These are phyloP conservation scores for Cantharis nigra DNA, from an alignment of 2,888 invertebrate genomes.

Conservation along the genomic window DNA sequence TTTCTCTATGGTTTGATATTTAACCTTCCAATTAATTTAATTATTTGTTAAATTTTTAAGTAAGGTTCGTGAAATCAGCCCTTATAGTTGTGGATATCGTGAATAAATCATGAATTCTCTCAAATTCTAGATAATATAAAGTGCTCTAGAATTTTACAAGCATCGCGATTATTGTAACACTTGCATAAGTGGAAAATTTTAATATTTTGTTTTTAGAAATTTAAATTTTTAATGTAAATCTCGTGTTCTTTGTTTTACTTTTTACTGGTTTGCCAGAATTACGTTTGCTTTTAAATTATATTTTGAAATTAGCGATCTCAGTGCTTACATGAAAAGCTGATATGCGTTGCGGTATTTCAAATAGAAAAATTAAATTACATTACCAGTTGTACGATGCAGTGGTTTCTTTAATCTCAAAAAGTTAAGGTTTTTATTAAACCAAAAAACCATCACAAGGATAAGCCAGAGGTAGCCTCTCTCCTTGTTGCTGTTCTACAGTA, in stretches of 20 bases:
- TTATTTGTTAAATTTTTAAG: no score
- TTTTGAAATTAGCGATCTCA: background rate
- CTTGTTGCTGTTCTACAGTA: background rate
- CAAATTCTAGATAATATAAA: no score
- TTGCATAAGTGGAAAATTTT: background rate
- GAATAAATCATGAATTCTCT: no score
- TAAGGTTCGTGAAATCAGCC: no score
- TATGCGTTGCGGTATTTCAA: background rate
- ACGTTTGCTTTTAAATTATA: background rate
- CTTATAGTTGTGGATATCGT: no score
- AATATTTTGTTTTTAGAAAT: background rate
- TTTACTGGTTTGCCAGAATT: background rate
- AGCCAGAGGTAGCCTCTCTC: background rate
- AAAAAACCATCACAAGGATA: background rate
- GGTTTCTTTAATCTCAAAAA: background rate
- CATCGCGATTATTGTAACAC: no score
- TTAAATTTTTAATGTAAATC: background rate
- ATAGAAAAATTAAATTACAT: background rate
- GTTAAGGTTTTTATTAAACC: background rate
- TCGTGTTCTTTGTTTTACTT: background rate
- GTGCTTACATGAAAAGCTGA: background rate
- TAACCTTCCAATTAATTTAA: no score
- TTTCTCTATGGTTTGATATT: no score
- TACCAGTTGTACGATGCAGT: background rate
- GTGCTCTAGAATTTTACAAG: no score